These are phyloP conservation scores for Hylaeus anthracinus DNA, from an alignment of 1,140 invertebrate species.

Conservation along the genomic window DNA sequence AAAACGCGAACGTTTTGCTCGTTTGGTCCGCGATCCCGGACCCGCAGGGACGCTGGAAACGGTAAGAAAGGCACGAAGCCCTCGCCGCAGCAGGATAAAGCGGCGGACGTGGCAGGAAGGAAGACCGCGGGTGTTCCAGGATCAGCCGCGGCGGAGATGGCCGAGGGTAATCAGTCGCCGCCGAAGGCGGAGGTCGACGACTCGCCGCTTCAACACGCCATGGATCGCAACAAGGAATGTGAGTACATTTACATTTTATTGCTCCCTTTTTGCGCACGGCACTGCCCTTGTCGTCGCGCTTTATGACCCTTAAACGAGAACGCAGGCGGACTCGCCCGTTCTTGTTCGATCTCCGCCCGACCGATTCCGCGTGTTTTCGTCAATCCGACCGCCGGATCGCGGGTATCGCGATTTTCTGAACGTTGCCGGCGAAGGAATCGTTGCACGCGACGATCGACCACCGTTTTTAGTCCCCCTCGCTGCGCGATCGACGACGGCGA, in stretches of 20 bases:
- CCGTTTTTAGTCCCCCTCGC: not conserved
- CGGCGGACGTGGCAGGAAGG: constrained; percentile 73
- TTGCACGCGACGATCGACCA: not conserved
- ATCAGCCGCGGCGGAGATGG: constrained; percentile 83
- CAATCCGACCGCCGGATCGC: not conserved
- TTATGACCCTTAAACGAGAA: constrained; percentile 44
- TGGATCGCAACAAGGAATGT: constrained; percentile 99
- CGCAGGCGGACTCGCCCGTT: not conserved
- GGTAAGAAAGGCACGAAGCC: constrained; percentile 75
- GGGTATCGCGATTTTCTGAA: constrained; percentile 22
- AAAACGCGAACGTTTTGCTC: constrained; percentile 61
- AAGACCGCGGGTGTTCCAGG: constrained; percentile 71
- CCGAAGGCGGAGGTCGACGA: constrained; percentile 96
- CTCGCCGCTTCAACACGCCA: constrained; percentile 93
- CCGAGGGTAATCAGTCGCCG: constrained; percentile 87
- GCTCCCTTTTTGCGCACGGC: constrained; percentile 23
- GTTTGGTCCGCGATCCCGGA: constrained; percentile 44
- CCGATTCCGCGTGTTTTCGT: constrained; percentile 30
- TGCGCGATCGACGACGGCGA: not conserved
- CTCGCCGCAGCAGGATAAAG: constrained; percentile 71
- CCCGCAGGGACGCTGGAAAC: constrained; percentile 63
- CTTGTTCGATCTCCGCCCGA: not conserved
- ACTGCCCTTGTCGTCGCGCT: constrained; percentile 24
- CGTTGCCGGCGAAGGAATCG: not conserved
- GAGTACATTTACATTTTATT: constrained; percentile 76